These are phyloP conservation scores for Neogale vison DNA, from an alignment of 2,113 vertebrate genomes.

Conservation along the genomic window DNA sequence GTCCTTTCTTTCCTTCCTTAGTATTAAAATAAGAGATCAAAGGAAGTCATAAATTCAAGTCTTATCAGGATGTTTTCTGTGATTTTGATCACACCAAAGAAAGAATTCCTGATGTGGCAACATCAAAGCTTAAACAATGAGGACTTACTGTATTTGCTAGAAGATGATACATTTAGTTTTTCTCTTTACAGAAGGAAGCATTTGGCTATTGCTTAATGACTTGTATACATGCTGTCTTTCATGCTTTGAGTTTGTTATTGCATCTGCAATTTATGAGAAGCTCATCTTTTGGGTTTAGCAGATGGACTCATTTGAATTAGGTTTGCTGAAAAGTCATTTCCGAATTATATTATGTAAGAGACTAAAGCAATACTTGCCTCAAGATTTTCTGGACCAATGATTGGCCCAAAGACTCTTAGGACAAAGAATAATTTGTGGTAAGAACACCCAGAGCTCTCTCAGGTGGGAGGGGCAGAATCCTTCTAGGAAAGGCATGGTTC, in stretches of 20 bases:
- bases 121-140: slow-evolving; percentile 82
- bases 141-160: slow-evolving; percentile 75
- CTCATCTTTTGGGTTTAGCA: slow-evolving; percentile 73
- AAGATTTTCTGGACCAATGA: slow-evolving; percentile 8
- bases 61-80: slow-evolving; percentile 81
- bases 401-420: background rate
- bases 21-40: slow-evolving; percentile 81
- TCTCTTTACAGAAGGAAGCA: slow-evolving; percentile 73
- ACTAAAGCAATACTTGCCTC: background rate
- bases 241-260: slow-evolving; percentile 75
- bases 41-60: slow-evolving; percentile 78
- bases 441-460: background rate
- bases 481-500: background rate
- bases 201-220: slow-evolving; percentile 68
- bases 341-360: slow-evolving; percentile 52
- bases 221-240: slow-evolving; percentile 74
- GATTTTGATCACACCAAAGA: slow-evolving; percentile 79
- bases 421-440: background rate
- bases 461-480: background rate
- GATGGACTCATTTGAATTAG: slow-evolving; percentile 76
- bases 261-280: slow-evolving; percentile 79
- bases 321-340: slow-evolving; percentile 44
- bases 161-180: slow-evolving; percentile 66
- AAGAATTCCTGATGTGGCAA: slow-evolving; percentile 80
- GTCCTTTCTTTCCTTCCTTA: slow-evolving; percentile 83